Base-by-base conservation (phyloP, 2,888 invertebrate genomes). In the Ernsta delagoae region DNA sequence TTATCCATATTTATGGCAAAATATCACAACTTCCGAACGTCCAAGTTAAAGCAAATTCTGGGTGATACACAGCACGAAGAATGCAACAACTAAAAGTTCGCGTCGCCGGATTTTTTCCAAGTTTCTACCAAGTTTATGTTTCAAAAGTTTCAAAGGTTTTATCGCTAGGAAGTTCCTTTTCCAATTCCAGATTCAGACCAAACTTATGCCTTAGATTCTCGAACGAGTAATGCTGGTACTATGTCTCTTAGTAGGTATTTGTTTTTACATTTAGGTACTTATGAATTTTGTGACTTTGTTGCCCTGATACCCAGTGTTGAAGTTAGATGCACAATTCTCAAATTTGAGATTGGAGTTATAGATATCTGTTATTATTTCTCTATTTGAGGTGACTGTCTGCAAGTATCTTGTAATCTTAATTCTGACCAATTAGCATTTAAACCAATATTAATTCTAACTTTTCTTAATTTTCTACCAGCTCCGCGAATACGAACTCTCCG, bases 401-500 rank as follows among this genome's bases (percentile, higher is more conserved):
- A 16, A 16, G 16, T 16, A 16, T 16, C 16, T 16, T 16, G 16
- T 1, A 1, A 16, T 16, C 16, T 36, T 36, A 5, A 36, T 36
- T 36, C 36, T 6, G 6, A 36, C 36, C 36, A 4, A 36, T 36
- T 36, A 16, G 16, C 16, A 16, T 16, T 16, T 16, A 16, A 16
- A 16, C 6, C 36, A 36, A 36, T 36, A 6, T 41, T 8, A 6
- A 6, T n/a, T n/a, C 31, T 36, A 1, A 56, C 11, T 4, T 12
- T 36, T 12, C 12, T 36, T 36, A 34, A 36, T 12, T 39, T 59
- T 64, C 45, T 60, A 66, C 59, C 93, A 98, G 97, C 94, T 97
- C 74, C 97, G 96, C 80, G 97, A 98, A 90, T 98, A 98, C 94
- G 97, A 97, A 86, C 92, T 98, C 75, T 96, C 97, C 75, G 97